A percentile compares a stretch with the other conserved stretches of the same genome.
These are phyloP conservation scores for Morus bassanus DNA, from an alignment of 2,797 vertebrate species.

Conservation along the genomic window DNA sequence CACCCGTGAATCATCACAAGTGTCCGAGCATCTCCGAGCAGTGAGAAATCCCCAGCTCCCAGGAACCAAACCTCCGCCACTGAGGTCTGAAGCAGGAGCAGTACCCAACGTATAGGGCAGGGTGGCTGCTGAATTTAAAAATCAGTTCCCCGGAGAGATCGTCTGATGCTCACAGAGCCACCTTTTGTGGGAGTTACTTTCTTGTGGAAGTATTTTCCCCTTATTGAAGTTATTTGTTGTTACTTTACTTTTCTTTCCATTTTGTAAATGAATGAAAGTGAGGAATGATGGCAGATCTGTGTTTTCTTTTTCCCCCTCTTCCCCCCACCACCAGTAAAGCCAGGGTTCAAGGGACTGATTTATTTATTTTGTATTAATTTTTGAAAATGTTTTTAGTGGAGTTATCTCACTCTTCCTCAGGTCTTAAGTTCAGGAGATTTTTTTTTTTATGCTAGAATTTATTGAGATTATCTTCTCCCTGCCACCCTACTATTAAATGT, in stretches of 20 bases:
- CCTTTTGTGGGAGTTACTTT: neutral
- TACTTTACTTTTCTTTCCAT: neutral
- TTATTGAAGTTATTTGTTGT: neutral
- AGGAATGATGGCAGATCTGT: neutral
- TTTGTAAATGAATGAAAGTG: neutral
- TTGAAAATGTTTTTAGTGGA: neutral
- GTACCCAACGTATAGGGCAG: neutral
- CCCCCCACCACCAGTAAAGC: neutral
- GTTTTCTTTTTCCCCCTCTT: neutral
- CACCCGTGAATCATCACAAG: rapidly evolving
- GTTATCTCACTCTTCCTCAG: neutral
- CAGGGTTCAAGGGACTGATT: neutral
- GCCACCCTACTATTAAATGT: neutral
- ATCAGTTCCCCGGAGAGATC: neutral
- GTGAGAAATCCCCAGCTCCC: neutral
- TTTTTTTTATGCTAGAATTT: neutral
- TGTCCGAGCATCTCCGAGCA: rapidly evolving
- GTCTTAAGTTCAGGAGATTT: neutral
- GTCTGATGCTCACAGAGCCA: neutral
- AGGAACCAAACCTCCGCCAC: rapidly evolving
- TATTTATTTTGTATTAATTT: neutral
- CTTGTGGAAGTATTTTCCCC: neutral
- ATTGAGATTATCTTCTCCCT: neutral
- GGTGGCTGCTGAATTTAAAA: neutral
- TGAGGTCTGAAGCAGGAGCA: neutral